Evolutionary conservation across 2,113 vertebrate species (phyloP), one percentile per base, ranked within the genome.

Genomic region (Seriola rivoliana): DNA sequence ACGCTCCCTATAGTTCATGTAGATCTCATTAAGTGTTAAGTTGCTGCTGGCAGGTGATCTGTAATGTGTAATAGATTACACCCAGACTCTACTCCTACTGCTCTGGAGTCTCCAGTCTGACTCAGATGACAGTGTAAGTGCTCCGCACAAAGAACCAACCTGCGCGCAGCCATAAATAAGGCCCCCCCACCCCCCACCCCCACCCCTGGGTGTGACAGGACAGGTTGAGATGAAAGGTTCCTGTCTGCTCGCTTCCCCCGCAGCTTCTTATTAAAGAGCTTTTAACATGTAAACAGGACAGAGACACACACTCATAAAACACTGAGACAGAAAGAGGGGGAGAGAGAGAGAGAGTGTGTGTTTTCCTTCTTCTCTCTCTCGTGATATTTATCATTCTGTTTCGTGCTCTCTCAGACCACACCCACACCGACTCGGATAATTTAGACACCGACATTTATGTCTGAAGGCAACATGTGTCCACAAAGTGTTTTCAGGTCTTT

Each of bases 161-260:
- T 87, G 80, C 55, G 73, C 71, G 23, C 72, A 71, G 84, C 92
- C 91, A 90, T 95, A 94, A 95, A 95, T 94, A 93, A 89, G 58
- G 90, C 66, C 87, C 75, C 70, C 79, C 86, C 13, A 4, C 55
- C 0, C 59, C n/a, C 38, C 38, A 38, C 38, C 75, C 54, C 78
- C 46, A 58, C 87, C 75, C 85, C 71, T 79, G 80, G 88, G 82
- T 91, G 91, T 91, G 73, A 83, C 89, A 86, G 75, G 83, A 69
- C 84, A 85, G 91, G 91, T 88, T 88, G 65, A 95, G 93, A 95
- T 95, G 95, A 93, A 96, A 95, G 91, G 38, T 90, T 94, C 89
- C 74, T 84, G 62, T 89, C 86, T 75, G 82, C 72, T 60, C 44
- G 75, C 66, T 93, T 80, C 84, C 92, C 85, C 85, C 38, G 78